Percentiles rank a stretch among this genome's conserved stretches.
Conservation (phyloP, 1,140 invertebrate genomes). For the Ips typographus region DNA sequence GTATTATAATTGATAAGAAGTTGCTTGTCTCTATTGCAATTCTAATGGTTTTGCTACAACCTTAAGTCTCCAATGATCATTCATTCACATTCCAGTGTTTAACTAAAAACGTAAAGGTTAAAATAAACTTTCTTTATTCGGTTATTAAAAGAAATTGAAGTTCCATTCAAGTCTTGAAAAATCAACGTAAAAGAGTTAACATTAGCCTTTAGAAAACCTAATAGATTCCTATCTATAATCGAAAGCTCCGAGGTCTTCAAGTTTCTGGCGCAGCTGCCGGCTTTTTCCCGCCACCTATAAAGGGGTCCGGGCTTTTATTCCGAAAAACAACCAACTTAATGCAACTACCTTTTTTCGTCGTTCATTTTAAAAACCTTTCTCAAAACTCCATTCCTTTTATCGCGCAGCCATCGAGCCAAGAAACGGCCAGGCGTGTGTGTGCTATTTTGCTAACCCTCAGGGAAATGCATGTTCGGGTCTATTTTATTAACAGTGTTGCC, state of each 20-base stretch:
- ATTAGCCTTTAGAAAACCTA: neutral
- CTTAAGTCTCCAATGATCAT: neutral
- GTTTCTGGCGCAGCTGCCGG: neutral
- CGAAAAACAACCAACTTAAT: conserved; percentile 21
- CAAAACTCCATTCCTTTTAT: conserved; percentile 34
- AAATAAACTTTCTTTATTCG: neutral
- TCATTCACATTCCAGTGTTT: neutral
- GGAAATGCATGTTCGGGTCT: conserved; percentile 26
- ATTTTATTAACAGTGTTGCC: conserved; percentile 21
- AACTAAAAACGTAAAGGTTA: neutral
- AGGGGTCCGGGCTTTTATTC: conserved; percentile 15
- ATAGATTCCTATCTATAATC: conserved; percentile 1
- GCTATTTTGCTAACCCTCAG: conserved; percentile 27
- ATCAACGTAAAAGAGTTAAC: neutral
- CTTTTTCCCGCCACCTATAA: conserved; percentile 5
- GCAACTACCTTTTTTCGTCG: conserved; percentile 24
- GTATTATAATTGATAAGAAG: too few species aligned
- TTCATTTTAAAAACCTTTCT: conserved; percentile 34
- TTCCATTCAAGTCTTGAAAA: neutral
- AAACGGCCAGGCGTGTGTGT: conserved; percentile 26
- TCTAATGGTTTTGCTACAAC: too few species aligned
- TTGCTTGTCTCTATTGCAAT: too few species aligned
- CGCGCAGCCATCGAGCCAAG: conserved; percentile 24
- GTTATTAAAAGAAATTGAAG: neutral
- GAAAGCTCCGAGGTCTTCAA: neutral